phyloP scores from a whole-genome alignment of 2,113 vertebrate species.

The Pluvialis apricaria region DNA sequence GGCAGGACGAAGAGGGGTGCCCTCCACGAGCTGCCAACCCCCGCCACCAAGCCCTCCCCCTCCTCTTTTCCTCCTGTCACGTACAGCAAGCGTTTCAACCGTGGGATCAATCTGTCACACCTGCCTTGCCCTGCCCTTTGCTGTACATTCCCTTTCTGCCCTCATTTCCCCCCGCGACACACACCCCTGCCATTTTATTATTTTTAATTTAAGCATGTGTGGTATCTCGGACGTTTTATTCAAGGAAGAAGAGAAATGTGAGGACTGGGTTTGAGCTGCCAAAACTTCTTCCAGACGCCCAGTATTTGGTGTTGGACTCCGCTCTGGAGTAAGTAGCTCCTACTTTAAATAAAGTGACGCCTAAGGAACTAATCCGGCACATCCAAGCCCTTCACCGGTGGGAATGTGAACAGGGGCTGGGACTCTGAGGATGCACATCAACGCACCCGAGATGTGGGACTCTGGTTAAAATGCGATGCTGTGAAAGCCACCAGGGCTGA shows the following conservation, averaged over 20 bases:
- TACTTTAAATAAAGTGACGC: neutral
- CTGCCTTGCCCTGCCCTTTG: conserved; percentile 21
- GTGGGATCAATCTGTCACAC: conserved; percentile 40
- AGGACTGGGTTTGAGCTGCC: conserved; percentile 35
- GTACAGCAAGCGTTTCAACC: conserved; percentile 34
- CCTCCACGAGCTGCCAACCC: conserved; percentile 40
- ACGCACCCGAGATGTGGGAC: neutral
- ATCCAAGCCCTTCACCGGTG: neutral
- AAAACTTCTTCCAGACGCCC: neutral
- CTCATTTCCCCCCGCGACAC: neutral
- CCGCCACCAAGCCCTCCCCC: neutral
- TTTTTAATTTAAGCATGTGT: conserved; percentile 52
- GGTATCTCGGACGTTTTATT: neutral
- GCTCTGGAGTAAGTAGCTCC: neutral
- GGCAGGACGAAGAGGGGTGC: conserved; percentile 29
- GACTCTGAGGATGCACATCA: neutral
- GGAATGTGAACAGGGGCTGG: neutral
- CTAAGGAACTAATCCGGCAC: neutral
- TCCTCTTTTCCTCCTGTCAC: neutral
- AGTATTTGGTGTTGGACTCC: neutral
- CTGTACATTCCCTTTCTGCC: conserved; percentile 50
- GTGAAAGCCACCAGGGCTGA: neutral
- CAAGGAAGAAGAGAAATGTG: neutral
- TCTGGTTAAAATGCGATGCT: neutral
- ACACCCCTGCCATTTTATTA: neutral